A percentile compares a stretch with the other conserved stretches of the same genome.
Evolutionary conservation across 2,113 vertebrate genomes (phyloP).

Genomic region (Chaenogobius annularis): DNA sequence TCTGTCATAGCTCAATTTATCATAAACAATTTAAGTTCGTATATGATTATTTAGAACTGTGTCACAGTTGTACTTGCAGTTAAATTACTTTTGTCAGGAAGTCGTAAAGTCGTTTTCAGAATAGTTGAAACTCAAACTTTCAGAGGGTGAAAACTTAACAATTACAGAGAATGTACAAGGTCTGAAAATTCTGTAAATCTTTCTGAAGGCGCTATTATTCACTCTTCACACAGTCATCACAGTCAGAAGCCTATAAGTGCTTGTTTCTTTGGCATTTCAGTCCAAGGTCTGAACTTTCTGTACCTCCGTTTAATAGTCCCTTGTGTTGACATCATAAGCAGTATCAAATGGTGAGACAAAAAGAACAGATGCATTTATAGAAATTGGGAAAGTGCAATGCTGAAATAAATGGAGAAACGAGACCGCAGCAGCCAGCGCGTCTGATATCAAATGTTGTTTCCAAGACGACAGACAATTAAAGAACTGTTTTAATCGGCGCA

Average conservation of each 20-base stretch:
- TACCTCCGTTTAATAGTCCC: conserved; percentile 43
- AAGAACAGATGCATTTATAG: not conserved
- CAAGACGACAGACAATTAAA: conserved; percentile 55
- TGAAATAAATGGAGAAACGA: conserved; percentile 12
- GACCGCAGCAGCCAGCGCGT: conserved; percentile 7
- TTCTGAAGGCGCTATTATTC: conserved; percentile 18
- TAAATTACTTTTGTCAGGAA: not conserved
- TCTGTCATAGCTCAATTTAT: no score
- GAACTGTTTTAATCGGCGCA: conserved; percentile 3
- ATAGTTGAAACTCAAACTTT: no score
- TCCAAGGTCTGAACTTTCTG: conserved; percentile 17
- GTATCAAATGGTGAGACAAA: not conserved
- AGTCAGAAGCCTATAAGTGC: conserved; percentile 13
- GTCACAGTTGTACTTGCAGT: no score
- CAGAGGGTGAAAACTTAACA: not conserved
- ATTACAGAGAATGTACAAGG: not conserved
- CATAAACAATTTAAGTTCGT: no score
- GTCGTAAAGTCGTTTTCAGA: not conserved
- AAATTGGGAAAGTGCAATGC: conserved; percentile 12
- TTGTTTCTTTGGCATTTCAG: not conserved
- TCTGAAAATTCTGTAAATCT: not conserved
- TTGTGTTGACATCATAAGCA: conserved; percentile 29
- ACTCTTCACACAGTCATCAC: conserved; percentile 14
- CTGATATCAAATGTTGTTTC: conserved; percentile 41
- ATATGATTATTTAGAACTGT: no score